Conservation (phyloP, 1,140 invertebrate genomes). For the Wasmannia auropunctata region DNA sequence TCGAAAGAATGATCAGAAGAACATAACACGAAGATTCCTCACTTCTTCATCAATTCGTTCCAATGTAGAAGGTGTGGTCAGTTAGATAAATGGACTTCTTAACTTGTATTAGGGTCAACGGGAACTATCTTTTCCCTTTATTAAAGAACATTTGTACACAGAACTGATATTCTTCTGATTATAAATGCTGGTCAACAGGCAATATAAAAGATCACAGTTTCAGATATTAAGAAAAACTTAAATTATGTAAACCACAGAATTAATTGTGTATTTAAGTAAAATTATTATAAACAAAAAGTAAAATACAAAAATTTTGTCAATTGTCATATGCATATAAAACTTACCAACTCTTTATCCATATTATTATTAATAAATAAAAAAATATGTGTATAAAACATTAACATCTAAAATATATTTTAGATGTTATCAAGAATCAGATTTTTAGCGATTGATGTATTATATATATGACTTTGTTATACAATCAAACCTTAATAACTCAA, state of each 20-base stretch:
- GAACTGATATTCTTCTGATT: constrained; percentile 24
- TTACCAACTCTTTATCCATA: background rate
- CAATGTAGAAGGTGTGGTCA: constrained; percentile 51
- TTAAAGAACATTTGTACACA: background rate
- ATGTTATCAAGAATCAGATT: background rate
- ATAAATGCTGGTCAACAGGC: background rate
- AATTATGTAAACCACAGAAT: background rate
- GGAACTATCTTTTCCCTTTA: constrained; percentile 25
- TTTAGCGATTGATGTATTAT: background rate
- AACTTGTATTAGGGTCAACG: constrained; percentile 16
- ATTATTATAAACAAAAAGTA: background rate
- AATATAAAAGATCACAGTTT: background rate
- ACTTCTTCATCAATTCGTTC: constrained; percentile 28
- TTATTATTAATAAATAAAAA: constrained; percentile 8
- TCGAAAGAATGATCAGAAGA: constrained; percentile 11
- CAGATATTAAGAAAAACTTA: background rate
- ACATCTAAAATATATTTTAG: background rate
- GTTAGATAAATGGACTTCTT: constrained; percentile 15
- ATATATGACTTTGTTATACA: background rate
- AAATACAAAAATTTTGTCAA: background rate
- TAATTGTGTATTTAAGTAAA: background rate
- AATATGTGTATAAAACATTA: background rate
- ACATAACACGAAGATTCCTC: background rate
- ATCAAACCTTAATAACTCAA: too few relatives aligned
- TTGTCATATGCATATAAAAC: background rate